phyloP scores from a whole-genome alignment of 2,797 vertebrate genomes.

The Silurus aristotelis region DNA sequence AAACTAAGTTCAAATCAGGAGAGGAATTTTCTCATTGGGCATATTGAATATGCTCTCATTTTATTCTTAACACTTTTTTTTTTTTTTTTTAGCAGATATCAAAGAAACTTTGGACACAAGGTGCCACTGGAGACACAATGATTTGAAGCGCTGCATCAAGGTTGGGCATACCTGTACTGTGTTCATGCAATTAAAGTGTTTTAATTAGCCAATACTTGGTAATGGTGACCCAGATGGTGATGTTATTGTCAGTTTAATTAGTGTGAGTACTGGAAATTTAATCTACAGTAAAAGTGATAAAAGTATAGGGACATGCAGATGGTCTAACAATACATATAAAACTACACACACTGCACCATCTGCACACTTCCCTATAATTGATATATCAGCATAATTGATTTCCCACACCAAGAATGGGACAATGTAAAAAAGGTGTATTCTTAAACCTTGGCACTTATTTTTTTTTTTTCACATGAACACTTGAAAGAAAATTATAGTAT shows the following conservation, averaged over 20 bases:
- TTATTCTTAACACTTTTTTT: slow-evolving; percentile 31
- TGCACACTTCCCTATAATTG: slow-evolving; percentile 17
- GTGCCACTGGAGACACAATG: not conserved
- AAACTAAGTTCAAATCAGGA: slow-evolving; percentile 49
- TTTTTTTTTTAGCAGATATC: slow-evolving; percentile 35
- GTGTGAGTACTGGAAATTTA: slow-evolving; percentile 61
- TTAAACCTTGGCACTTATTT: not conserved
- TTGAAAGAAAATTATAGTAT: not conserved
- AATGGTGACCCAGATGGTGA: slow-evolving; percentile 72
- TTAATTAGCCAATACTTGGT: slow-evolving; percentile 40
- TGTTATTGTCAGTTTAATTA: slow-evolving; percentile 75
- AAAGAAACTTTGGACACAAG: slow-evolving; percentile 3
- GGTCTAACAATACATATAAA: slow-evolving; percentile 24
- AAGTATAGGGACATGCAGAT: slow-evolving; percentile 29
- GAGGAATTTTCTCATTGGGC: slow-evolving; percentile 28
- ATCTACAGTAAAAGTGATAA: slow-evolving; percentile 34
- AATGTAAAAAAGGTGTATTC: not conserved
- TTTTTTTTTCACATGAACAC: no score
- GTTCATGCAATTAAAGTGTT: slow-evolving; percentile 18
- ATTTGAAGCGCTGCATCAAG: slow-evolving; percentile 5
- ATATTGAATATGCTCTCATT: slow-evolving; percentile 18
- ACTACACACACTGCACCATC: slow-evolving; percentile 20
- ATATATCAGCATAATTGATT: slow-evolving; percentile 23
- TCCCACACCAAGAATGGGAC: not conserved
- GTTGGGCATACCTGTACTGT: slow-evolving; percentile 12